Evolutionary conservation across 2,797 vertebrate genomes (phyloP).

Genomic region (Cynodonichthys magdalenae): DNA sequence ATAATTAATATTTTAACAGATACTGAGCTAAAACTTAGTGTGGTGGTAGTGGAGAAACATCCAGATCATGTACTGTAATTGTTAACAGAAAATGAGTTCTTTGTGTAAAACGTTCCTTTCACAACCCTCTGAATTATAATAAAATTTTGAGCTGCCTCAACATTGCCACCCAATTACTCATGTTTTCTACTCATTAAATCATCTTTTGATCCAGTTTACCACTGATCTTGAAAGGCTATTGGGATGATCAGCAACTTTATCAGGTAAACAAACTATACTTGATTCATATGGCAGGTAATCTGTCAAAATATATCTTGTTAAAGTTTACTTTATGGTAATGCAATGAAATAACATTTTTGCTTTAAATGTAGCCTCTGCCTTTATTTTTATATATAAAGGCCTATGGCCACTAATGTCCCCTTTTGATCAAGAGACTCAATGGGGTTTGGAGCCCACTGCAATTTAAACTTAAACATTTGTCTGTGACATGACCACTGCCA

Average conservation of each 20-base stretch:
- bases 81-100: too few species aligned
- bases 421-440: slow-evolving; percentile 70
- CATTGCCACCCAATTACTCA: slow-evolving; percentile 6
- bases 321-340: slow-evolving; percentile 32
- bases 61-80: too few species aligned
- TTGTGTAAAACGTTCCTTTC: too few species aligned
- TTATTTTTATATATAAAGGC: slow-evolving; percentile 39
- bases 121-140: too few species aligned
- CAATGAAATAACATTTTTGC: slow-evolving; percentile 31
- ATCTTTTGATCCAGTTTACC: slow-evolving; percentile 24
- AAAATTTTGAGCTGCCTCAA: too few species aligned
- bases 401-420: slow-evolving; percentile 39
- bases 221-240: slow-evolving; percentile 4
- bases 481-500: slow-evolving; percentile 67
- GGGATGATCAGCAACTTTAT: slow-evolving; percentile 13
- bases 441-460: slow-evolving; percentile 61
- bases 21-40: too few species aligned
- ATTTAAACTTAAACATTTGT: slow-evolving; percentile 67
- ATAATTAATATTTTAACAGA: too few species aligned
- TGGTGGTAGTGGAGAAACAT: too few species aligned
- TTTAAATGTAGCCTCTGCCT: slow-evolving; percentile 48
- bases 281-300: slow-evolving; percentile 1
- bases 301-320: slow-evolving; percentile 32
- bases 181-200: slow-evolving; percentile 48
- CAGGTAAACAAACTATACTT: too few species aligned